Percentiles rank a stretch among this genome's conserved stretches.
phyloP scores from a whole-genome alignment of 2,113 vertebrate genomes.

The Urocitellus parryii region DNA sequence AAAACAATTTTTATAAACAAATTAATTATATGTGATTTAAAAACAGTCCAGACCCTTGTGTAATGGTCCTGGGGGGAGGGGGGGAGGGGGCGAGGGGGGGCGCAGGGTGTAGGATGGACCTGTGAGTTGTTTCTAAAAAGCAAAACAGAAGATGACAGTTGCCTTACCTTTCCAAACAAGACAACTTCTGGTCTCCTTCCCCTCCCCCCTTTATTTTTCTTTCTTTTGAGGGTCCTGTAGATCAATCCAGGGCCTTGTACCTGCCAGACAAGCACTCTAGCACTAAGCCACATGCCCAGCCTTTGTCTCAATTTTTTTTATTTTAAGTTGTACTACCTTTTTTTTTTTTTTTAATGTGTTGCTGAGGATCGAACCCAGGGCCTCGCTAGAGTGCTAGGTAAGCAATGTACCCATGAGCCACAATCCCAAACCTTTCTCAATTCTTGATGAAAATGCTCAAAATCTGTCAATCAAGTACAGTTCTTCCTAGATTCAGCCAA shows the following conservation, averaged over 20 bases:
- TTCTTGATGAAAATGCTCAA: constrained; percentile 28
- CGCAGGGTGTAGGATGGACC: background rate
- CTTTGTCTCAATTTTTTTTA: no score
- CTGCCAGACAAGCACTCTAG: no score
- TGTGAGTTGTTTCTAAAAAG: background rate
- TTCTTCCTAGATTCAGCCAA: background rate
- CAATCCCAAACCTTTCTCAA: background rate
- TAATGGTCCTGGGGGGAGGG: background rate
- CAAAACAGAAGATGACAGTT: background rate
- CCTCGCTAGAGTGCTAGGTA: no score
- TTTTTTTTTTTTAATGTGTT: no score
- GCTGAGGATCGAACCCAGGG: no score
- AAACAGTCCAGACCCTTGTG: background rate
- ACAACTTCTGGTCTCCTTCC: background rate
- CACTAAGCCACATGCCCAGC: no score
- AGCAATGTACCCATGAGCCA: no score
- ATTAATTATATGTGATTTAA: background rate
- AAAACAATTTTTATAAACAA: constrained; percentile 24
- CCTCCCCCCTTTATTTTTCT: no score
- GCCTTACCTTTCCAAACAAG: constrained; percentile 13
- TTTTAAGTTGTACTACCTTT: no score
- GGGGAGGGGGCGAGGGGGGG: no score
- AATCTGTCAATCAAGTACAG: background rate
- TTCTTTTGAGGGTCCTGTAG: no score
- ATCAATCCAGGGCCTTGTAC: no score